Evolutionary conservation across 2,113 vertebrate genomes (phyloP), one percentile per base, ranked within the genome.

Genomic region (Empidonax alnorum): DNA sequence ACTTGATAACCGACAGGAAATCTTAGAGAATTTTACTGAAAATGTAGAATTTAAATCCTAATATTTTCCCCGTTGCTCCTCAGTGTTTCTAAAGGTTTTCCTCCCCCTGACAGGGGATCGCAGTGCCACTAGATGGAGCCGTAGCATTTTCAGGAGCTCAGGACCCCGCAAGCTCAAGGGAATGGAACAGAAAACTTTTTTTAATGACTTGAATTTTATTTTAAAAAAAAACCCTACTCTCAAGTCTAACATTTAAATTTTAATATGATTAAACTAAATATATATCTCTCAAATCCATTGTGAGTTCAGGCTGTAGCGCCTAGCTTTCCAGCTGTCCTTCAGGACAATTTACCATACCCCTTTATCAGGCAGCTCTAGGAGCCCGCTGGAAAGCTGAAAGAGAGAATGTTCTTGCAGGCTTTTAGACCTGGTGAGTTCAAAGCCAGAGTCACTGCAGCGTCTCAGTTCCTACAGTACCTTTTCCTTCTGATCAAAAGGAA

Each of bases 351-450:
- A 95, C 49, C 85, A 10, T 27, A 67, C 37, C 35, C 47, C 94
- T 95, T 97, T 91, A 96, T 88, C 91, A 93, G 58, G 12, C 63
- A 92, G 65, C 72, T 62, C 73, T 63, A 31, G 6, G 63, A 94
- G 91, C 71, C 15, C 14, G 81, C 71, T 39, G 9, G 76, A 94
- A 92, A 92, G 89, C 84, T 37, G 91, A 87, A 97, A 94, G 93
- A 62, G 83, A 93, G 94, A 95, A 97, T 96, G 90, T 96, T 96
- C 97, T 97, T 94, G 96, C 84, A 96, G 96, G 93, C 97, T 97
- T 97, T 97, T 96, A 97, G 96, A 96, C 97, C 97, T 97, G 97
- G 97, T 90, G 97, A 97, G 97, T 97, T 97, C 97, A 97, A 97
- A 97, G 97, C 61, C 82, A 87, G 89, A 93, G 81, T 27, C 91